Evolutionary conservation across 1,140 invertebrate genomes (phyloP), one percentile per base, ranked within the genome.

Genomic region (Cephus cinctus): DNA sequence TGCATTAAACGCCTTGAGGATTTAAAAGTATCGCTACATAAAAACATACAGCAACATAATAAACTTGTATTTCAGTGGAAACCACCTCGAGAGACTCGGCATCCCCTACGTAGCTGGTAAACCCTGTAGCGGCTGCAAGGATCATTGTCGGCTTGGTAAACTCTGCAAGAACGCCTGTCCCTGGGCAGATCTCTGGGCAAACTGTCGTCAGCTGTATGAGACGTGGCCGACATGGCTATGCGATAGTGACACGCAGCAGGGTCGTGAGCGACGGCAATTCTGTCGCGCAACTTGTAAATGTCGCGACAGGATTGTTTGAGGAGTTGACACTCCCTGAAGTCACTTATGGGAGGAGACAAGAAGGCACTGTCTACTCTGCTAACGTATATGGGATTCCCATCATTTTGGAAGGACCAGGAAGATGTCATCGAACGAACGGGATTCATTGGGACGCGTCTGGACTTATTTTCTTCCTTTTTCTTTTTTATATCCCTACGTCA

Each of bases 11-110:
- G n/a, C n/a, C n/a, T n/a, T n/a, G n/a, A n/a, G n/a, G n/a, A n/a
- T n/a, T n/a, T n/a, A n/a, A n/a, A n/a, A n/a, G n/a, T n/a, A n/a
- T n/a, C n/a, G n/a, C n/a, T n/a, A n/a, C n/a, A n/a, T n/a, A n/a
- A n/a, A n/a, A n/a, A n/a, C n/a, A n/a, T n/a, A n/a, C n/a, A n/a
- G n/a, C n/a, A n/a, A n/a, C n/a, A n/a, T n/a, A n/a, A n/a, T n/a
- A n/a, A n/a, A n/a, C n/a, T n/a, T n/a, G n/a, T n/a, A n/a, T n/a
- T 82, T 52, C 77, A 90, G 88, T 25, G 88, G 88, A 6, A 90
- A 90, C 69, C 78, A 78, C 59, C 69, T 80, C 41, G 78, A 80
- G 2, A 70, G 76, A 34, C 67, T 86, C 4, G 81, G 84, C 2
- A 78, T 69, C 25, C 88, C 88, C 0, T 91, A 90, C 70, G 79